Base-by-base conservation (phyloP, 2,113 vertebrate genomes). In the Gasterosteus aculeatus region DNA sequence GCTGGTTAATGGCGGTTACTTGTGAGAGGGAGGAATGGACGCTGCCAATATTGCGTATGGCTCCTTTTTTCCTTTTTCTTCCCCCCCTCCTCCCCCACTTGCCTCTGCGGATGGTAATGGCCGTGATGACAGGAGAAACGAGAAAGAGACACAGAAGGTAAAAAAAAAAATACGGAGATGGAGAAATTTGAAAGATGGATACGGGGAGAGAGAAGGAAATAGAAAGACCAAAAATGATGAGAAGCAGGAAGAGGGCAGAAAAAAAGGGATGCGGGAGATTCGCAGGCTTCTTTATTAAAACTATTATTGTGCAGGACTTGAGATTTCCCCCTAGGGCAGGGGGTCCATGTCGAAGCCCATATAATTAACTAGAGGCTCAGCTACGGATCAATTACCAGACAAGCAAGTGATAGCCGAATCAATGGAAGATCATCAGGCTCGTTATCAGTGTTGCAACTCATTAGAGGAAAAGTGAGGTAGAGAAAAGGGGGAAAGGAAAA, bases 371-470 rank as follows among this genome's bases (percentile, higher is more conserved):
- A 97, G 95, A 97, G 96, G 95, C 97, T 97, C 97, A 97, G 97
- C 97, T 98, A 98, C 95, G 97, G 97, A 98, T 99, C 98, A 99
- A 99, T 99, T 99, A 98, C 97, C 97, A 99, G 97, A 99, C 98
- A 99, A 98, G 97, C 96, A 98, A 98, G 97, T 98, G 97, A 99
- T 99, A 97, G 97, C 96, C 95, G 96, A 98, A 99, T 99, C 97
- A 98, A 99, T 99, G 97, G 96, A 97, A 99, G 97, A 99, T 99
- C 97, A 99, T 99, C 98, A 99, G 97, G 95, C 96, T 99, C 97
- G 97, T 99, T 99, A 99, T 98, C 97, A 98, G 97, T 98, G 97
- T 98, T 98, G 97, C 97, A 99, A 98, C 97, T 99, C 98, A 99
- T 99, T 99, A 98, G 96, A 96, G 96, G 94, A 97, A 98, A 97